Base-by-base conservation (phyloP, 2,888 invertebrate genomes). In the Tricholauxania praeusta region DNA sequence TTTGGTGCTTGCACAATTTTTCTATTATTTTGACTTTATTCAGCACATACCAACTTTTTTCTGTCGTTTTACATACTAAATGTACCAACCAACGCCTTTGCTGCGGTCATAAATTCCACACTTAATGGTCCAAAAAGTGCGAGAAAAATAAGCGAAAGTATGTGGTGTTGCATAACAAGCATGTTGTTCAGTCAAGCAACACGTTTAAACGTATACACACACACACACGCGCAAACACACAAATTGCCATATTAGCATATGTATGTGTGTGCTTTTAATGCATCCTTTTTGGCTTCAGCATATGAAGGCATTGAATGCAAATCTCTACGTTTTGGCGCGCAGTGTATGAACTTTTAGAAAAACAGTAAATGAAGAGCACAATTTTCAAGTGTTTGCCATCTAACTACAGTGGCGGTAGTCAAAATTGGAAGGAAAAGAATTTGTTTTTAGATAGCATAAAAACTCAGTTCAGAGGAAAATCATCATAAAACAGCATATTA, bases 111-210 rank as follows among this genome's bases (percentile, higher is more conserved):
- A 86, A 86, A 86, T 87, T 83, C 81, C 79, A 72, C 80, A 85
- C 83, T 86, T 86, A 86, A 86, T 86, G 87, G 81, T 79, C 81
- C 83, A 86, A 85, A 82, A 84, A 85, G 80, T 81, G 81, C 79
- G 79, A 80, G 81, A 83, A 82, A 81, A 82, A 83, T 81, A 74
- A 76, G 76, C 75, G 75, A 72, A 74, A 74, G 74, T 68, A 71
- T 72, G 76, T 28, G 39, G 39, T 39, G 72, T 57, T 72, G 74
- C 63, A 72, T 71, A 74, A 71, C 70, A 65, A 62, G 39, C 39
- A 39, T 39, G 59, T 62, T 62, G 66, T 28, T 32, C 53, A 47
- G 14, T 32, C 59, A 19, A 52, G 47, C 39, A 59, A 51, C 47
- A 47, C 52, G 48, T 57, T 64, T 52, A 51, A 57, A 19, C 7